Evolutionary conservation across 2,113 vertebrate species (phyloP).

Genomic region (Myiozetetes cayanensis): DNA sequence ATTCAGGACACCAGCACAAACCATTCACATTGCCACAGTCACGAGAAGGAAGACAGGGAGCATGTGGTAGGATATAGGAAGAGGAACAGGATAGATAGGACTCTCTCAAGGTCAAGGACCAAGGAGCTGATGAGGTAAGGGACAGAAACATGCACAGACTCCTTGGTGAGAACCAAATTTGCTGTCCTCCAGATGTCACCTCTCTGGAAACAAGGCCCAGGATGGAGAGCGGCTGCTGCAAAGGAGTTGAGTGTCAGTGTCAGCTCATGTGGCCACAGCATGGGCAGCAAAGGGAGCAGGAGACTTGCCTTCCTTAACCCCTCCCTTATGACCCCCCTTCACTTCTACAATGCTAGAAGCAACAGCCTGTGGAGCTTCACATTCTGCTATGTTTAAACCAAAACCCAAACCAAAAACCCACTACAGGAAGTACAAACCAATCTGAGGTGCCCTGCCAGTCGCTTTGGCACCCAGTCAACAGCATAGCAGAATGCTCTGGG

Average conservation of each 20-base stretch:
- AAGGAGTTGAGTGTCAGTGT: background rate
- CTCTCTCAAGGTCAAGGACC: slow-evolving; percentile 12
- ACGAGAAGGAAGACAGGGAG: background rate
- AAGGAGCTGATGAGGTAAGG: background rate
- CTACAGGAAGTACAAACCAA: fast-evolving
- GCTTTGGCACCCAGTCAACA: background rate
- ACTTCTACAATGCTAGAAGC: background rate
- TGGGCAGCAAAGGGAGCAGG: background rate
- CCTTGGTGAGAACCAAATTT: background rate
- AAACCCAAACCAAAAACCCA: background rate
- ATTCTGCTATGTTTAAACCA: background rate
- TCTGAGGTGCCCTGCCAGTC: background rate
- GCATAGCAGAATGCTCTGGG: background rate
- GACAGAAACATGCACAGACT: background rate
- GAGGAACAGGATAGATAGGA: background rate
- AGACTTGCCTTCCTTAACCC: background rate
- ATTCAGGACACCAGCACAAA: background rate
- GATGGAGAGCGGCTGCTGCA: slow-evolving; percentile 59
- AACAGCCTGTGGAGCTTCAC: background rate
- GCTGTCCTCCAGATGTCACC: background rate
- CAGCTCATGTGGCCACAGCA: fast-evolving
- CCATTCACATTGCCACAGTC: background rate
- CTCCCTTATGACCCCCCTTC: background rate
- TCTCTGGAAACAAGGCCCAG: background rate
- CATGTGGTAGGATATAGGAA: background rate